Conservation (phyloP, 2,888 invertebrate species). For the Tortrix viridana region DNA sequence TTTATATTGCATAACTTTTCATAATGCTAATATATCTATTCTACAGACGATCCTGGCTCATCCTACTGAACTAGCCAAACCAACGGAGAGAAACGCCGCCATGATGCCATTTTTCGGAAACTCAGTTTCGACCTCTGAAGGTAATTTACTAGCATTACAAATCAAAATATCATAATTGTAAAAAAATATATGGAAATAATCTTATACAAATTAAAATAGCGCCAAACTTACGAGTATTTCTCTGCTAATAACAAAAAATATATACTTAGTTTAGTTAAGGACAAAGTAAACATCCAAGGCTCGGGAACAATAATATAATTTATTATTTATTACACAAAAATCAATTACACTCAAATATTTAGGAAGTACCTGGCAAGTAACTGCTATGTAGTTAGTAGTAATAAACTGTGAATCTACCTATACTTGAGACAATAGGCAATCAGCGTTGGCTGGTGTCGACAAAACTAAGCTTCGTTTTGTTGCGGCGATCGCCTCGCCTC, state of each 20-base stretch:
- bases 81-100: constrained; percentile 50
- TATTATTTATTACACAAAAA: too few relatives aligned
- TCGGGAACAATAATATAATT: too few relatives aligned
- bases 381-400: too few relatives aligned
- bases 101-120: constrained; percentile 56
- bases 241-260: too few relatives aligned
- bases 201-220: too few relatives aligned
- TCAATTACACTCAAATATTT: too few relatives aligned
- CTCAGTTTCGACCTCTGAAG: constrained; percentile 54
- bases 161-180: too few relatives aligned
- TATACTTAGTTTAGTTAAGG: too few relatives aligned
- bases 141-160: constrained; percentile 38
- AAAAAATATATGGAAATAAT: too few relatives aligned
- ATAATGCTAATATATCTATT: not conserved
- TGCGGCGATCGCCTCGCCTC: constrained; percentile 25
- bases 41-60: constrained; percentile 49
- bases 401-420: not conserved
- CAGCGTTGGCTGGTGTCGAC: constrained; percentile 33
- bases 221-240: too few relatives aligned
- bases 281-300: too few relatives aligned
- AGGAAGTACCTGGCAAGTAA: too few relatives aligned
- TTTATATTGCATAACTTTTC: not conserved
- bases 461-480: constrained; percentile 40
- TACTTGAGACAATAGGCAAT: constrained; percentile 36
- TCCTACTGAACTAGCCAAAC: constrained; percentile 48